Evolutionary conservation across 1,140 invertebrate genomes (phyloP), one percentile per base, ranked within the genome.

Genomic region (Drosophila gunungcola): DNA sequence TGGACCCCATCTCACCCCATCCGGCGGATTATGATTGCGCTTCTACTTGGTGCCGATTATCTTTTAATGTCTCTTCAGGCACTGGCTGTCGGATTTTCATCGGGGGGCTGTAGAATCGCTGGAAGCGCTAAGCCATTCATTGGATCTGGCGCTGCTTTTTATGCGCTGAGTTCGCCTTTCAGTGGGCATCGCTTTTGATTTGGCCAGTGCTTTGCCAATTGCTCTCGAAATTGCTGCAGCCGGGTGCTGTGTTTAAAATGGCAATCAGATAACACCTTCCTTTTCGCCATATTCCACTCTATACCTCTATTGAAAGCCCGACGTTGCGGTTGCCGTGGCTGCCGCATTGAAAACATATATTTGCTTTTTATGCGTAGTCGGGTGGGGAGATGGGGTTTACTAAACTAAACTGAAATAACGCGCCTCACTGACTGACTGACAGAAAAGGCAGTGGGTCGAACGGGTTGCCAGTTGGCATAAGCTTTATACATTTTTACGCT

Each of bases 201-300:
- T 73, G 56, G 70, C 69, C 74, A 70, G 63, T 60, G 64, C 69
- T 67, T 67, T 67, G 57, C 57, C 57, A 61, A 81, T 73, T 82
- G 80, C 80, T 46, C 61, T 63, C 65, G 38, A 45, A 70, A 48
- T 56, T 27, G 51, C 52, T 70, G 64, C 54, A 39, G 64, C 82
- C 82, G 32, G 32, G 12, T 43, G 21, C 46, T 89, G 76, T 89
- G 80, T 78, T 82, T 80, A 89, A 89, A 89, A 89, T 89, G 75
- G 84, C 84, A 89, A 89, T 89, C 84, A 89, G 84, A 89, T 89
- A 89, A 89, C 84, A 89, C 84, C 84, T 89, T 46, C 32, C 55
- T 65, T 60, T 78, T 63, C 48, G 63, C 51, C 51, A 69, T 69
- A 56, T 69, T 70, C 54, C 16, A 21, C 36, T 38, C 13, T 48